Percentiles rank a stretch among this genome's conserved stretches.
phyloP scores from a whole-genome alignment of 2,113 vertebrate species.

The Prionailurus viverrinus region DNA sequence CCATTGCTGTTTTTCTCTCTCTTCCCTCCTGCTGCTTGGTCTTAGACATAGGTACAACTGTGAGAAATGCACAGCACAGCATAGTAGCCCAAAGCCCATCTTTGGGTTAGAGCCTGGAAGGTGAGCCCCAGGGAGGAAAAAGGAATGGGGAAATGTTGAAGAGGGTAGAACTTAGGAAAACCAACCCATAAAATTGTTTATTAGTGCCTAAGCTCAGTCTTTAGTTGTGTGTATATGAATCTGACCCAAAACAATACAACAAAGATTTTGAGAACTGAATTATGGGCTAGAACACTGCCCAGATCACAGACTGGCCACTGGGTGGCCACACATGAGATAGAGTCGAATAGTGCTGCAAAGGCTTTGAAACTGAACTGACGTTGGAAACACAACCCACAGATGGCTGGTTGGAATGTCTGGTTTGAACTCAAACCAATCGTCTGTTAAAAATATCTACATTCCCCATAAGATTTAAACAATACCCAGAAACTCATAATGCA shows the following conservation, averaged over 20 bases:
- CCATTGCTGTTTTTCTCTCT: neutral
- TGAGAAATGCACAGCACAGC: neutral
- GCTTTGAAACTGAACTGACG: slow-evolving; percentile 1
- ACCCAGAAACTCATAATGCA: neutral
- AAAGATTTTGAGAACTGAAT: slow-evolving; percentile 34
- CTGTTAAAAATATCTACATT: slow-evolving; percentile 25
- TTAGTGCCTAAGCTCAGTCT: neutral
- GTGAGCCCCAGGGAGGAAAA: neutral
- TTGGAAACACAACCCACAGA: neutral
- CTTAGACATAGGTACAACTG: neutral
- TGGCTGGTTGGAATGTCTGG: neutral
- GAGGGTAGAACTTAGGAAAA: neutral
- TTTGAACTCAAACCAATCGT: neutral
- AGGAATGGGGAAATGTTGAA: neutral
- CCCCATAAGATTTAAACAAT: neutral
- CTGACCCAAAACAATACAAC: neutral
- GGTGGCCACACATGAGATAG: neutral
- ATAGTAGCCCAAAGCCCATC: neutral
- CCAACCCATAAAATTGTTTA: neutral
- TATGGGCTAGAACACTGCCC: neutral
- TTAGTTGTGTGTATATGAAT: neutral
- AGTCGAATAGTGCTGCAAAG: neutral
- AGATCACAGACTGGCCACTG: neutral
- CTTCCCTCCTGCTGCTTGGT: neutral
- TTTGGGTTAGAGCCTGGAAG: slow-evolving; percentile 18